Evolutionary conservation across 2,797 vertebrate species (phyloP).

Genomic region (Cossypha heuglini): DNA sequence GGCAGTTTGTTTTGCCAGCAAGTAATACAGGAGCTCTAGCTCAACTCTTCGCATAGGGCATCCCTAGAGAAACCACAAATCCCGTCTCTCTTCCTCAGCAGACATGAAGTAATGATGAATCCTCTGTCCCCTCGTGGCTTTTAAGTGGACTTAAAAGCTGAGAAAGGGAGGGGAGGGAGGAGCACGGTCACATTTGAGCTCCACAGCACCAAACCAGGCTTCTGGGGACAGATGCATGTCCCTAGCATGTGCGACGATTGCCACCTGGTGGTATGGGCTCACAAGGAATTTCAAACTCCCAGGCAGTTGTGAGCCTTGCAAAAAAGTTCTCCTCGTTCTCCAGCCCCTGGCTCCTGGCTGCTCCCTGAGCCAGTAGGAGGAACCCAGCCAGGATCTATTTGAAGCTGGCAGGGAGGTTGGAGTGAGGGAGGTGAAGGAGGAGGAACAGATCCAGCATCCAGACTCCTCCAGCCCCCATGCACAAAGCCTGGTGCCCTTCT

Average conservation of each 20-base stretch:
- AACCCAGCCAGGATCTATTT: background rate
- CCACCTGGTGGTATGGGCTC: constrained; percentile 16
- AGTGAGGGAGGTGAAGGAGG: background rate
- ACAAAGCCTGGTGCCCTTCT: background rate
- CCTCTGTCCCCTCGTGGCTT: background rate
- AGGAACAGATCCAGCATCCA: background rate
- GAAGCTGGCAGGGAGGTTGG: background rate
- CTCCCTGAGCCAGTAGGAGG: background rate
- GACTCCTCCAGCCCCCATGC: rapidly evolving
- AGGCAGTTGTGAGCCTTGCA: background rate
- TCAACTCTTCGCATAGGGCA: background rate
- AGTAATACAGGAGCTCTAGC: background rate
- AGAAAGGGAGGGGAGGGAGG: background rate
- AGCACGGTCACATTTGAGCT: background rate
- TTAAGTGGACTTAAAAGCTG: background rate
- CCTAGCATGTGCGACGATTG: background rate
- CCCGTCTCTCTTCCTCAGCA: background rate
- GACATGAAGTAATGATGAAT: background rate
- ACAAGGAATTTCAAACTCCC: background rate
- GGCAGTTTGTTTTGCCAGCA: background rate
- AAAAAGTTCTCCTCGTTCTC: background rate
- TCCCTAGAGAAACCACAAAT: background rate
- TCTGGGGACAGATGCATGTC: rapidly evolving
- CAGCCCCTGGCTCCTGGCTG: rapidly evolving
- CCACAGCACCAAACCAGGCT: background rate